phyloP scores from a whole-genome alignment of 2,113 vertebrate species.

The Agelaius phoeniceus region DNA sequence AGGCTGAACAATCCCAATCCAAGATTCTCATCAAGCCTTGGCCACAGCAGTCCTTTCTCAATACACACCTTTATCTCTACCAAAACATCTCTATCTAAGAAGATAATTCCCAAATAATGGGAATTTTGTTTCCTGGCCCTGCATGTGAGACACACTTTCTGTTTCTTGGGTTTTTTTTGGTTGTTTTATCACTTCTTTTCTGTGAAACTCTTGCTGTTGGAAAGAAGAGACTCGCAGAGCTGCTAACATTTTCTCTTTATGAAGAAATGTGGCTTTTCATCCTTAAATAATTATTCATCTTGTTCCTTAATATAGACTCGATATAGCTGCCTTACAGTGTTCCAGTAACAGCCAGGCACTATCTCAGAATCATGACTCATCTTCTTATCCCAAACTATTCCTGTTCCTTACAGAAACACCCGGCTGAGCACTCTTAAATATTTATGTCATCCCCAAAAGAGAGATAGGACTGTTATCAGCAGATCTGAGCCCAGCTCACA shows the following conservation, averaged over 20 bases:
- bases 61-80: neutral
- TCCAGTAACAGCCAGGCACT: conserved; percentile 18
- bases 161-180: neutral
- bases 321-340: neutral
- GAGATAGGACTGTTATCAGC: neutral
- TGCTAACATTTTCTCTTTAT: neutral
- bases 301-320: neutral
- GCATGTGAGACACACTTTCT: neutral
- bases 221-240: neutral
- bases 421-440: neutral
- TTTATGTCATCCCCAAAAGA: neutral
- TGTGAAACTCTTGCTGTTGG: neutral
- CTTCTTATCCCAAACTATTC: conserved; percentile 12
- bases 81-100: neutral
- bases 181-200: neutral
- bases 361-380: conserved; percentile 4
- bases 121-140: neutral
- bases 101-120: neutral
- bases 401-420: conserved; percentile 23
- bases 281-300: conserved; percentile 26
- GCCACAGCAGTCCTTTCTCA: neutral
- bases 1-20: neutral
- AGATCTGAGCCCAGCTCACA: neutral
- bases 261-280: conserved; percentile 15
- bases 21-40: neutral